These are phyloP conservation scores for Ascidia mentula DNA, from an alignment of 23 tunicate genomes.

Conservation along the genomic window DNA sequence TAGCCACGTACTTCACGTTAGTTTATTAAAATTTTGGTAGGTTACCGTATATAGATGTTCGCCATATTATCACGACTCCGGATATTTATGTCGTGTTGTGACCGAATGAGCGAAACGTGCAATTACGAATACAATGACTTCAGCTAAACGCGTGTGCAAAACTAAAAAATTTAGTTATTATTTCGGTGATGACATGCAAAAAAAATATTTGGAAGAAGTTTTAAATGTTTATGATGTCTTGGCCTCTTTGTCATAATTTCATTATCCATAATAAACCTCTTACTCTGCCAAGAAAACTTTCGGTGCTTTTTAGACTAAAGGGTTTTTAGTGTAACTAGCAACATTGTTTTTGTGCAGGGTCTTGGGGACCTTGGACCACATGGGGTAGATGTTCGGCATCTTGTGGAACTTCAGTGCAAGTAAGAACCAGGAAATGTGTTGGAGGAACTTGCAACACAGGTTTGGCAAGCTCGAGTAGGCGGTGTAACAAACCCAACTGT, in stretches of 20 bases:
- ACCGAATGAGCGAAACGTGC: background rate
- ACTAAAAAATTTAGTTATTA: background rate
- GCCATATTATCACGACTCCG: background rate
- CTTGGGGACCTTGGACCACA: conserved; percentile 23
- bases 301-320: too few relatives aligned
- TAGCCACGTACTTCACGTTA: too few relatives aligned
- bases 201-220: too few relatives aligned
- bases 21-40: too few relatives aligned
- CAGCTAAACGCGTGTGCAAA: background rate
- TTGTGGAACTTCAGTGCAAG: conserved; percentile 8
- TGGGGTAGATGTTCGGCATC: conserved; percentile 19
- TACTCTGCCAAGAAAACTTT: too few relatives aligned
- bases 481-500: background rate
- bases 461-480: background rate
- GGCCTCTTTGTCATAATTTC: too few relatives aligned
- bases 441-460: conserved; percentile 11
- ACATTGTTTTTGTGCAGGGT: background rate
- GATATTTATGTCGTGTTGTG: background rate
- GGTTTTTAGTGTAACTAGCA: too few relatives aligned
- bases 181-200: background rate
- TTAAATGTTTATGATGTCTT: too few relatives aligned
- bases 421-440: conserved; percentile 9
- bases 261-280: too few relatives aligned
- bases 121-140: background rate
- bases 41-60: too few relatives aligned